Percentiles rank a stretch among this genome's conserved stretches.
Evolutionary conservation across 1,140 invertebrate species (phyloP).

Genomic region (Penaeus japonicus): DNA sequence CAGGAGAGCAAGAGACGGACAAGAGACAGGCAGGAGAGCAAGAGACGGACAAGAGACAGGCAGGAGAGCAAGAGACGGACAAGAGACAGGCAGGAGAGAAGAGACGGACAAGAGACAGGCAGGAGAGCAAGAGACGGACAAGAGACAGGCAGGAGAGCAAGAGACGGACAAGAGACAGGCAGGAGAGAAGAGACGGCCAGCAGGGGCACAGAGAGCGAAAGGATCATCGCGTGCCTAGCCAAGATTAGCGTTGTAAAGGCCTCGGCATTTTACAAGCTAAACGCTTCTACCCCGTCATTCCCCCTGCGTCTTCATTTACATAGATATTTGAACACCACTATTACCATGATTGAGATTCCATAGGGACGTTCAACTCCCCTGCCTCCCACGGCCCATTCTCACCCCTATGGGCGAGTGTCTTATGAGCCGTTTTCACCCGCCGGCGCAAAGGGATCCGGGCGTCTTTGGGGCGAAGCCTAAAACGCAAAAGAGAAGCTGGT

Average conservation of each 20-base stretch:
- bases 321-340: conserved; percentile 51
- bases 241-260: conserved; percentile 15
- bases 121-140: not conserved
- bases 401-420: not conserved
- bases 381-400: not conserved
- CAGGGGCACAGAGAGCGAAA: not conserved
- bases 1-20: no score
- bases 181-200: not conserved
- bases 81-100: not conserved
- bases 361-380: not conserved
- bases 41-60: no score
- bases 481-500: conserved; percentile 39
- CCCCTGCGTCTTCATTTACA: conserved; percentile 53
- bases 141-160: not conserved
- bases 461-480: not conserved
- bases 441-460: not conserved
- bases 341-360: conserved; percentile 18
- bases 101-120: not conserved
- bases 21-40: not conserved
- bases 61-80: no score
- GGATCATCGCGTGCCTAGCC: not conserved
- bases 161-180: not conserved
- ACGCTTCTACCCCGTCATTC: conserved; percentile 44
- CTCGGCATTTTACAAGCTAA: conserved; percentile 48
- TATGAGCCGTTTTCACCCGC: not conserved